Evolutionary conservation across 1,140 invertebrate genomes (phyloP).

Genomic region (Antheraea pernyi): DNA sequence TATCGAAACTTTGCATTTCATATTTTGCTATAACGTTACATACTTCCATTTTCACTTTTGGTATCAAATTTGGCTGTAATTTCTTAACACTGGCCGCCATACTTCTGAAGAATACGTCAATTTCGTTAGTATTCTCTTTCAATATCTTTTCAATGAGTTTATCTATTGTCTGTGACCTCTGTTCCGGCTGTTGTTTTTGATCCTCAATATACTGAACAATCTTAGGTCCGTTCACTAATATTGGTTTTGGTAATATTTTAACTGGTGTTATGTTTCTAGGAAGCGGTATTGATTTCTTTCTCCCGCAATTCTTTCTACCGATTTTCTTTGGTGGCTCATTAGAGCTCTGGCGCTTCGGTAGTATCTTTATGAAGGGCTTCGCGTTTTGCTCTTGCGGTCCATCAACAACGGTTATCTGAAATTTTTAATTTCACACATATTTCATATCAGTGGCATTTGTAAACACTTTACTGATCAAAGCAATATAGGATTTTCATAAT

Average conservation of each 20-base stretch:
- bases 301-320: constrained; percentile 47
- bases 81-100: constrained; percentile 75
- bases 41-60: constrained; percentile 75
- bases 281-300: constrained; percentile 57
- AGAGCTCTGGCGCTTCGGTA: constrained; percentile 30
- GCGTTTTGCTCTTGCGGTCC: constrained; percentile 41
- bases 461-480: too few species aligned
- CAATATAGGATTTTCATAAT: too few species aligned
- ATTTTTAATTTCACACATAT: constrained; percentile 18
- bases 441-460: too few species aligned
- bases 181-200: constrained; percentile 48
- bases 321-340: constrained; percentile 54
- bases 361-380: constrained; percentile 54
- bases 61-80: constrained; percentile 70
- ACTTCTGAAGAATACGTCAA: constrained; percentile 71
- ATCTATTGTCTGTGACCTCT: constrained; percentile 60
- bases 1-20: constrained; percentile 73
- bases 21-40: constrained; percentile 75
- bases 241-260: constrained; percentile 71
- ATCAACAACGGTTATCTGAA: constrained; percentile 67
- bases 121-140: constrained; percentile 71
- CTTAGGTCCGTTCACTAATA: constrained; percentile 56
- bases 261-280: constrained; percentile 59
- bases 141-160: constrained; percentile 68
- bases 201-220: constrained; percentile 62